Evolutionary conservation across 1,140 invertebrate species (phyloP), one percentile per base, ranked within the genome.

Genomic region (Aethina tumida): DNA sequence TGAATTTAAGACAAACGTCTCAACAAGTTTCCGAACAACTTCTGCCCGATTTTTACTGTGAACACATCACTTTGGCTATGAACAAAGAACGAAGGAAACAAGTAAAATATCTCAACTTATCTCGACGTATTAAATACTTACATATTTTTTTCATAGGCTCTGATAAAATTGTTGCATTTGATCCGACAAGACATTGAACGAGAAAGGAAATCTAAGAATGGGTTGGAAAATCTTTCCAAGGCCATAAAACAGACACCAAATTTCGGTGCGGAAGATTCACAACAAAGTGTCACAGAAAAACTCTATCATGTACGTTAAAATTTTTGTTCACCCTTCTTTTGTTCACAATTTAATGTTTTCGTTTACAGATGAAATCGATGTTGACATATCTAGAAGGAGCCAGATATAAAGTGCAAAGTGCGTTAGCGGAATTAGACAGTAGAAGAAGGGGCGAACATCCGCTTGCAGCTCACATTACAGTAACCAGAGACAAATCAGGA

Each of bases 1-100:
- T 75, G 8, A 73, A 73, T 50, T 64, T 78, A 35, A 62, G 63
- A 25, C 62, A 73, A 41, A 69, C 72, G 28, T 66, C 70, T 19
- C 70, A 61, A 38, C 57, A 63, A 37, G 45, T 59, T 7, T 51
- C 74, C 3, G 84, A 95, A 58, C 89, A 94, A 60, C 67, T 93
- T 16, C 63, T 96, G 21, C 86, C 91, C 0, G 89, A 95, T 60
- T 94, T 93, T 66, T 95, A 93, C 64, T 90, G 90, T 41, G 91
- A 97, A 63, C 90, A 96, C 64, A 79, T 85, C 33, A 89, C 86
- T 1, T 74, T 94, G 45, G 82, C 84, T 8, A 95, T 97, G 91
- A 93, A 95, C 59, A 70, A 77, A 34, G 91, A 94, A 52, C 65
- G 91, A 31, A 69, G 91, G 50, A 88, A 85, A 67, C 77, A 85